Conservation (phyloP, 2,888 invertebrate genomes). For the Diachrysia chrysitis region DNA sequence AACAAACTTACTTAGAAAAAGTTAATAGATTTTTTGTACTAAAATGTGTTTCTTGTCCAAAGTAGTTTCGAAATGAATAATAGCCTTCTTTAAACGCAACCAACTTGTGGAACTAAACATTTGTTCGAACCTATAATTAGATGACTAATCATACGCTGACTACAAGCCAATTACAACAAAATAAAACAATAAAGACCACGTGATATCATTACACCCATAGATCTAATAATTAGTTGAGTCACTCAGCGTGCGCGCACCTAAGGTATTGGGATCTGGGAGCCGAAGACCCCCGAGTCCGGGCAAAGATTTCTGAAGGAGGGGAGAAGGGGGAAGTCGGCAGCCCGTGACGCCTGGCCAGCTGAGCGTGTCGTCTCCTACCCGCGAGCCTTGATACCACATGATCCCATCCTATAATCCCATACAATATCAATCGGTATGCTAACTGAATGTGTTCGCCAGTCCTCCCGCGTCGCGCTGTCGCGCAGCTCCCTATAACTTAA, state of each 20-base stretch:
- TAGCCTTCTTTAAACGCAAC: constrained; percentile 34
- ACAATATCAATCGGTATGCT: constrained; percentile 62
- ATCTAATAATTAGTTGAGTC: constrained; percentile 76
- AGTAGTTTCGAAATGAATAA: constrained; percentile 28
- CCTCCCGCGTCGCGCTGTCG: constrained; percentile 15
- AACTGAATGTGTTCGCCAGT: constrained; percentile 33
- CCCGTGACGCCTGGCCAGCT: constrained; percentile 78
- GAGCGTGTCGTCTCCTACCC: constrained; percentile 76
- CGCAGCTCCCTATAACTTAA: constrained; percentile 10
- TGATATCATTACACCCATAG: constrained; percentile 75
- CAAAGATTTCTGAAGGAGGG: constrained; percentile 75
- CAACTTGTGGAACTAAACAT: constrained; percentile 47
- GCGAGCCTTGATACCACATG: constrained; percentile 68
- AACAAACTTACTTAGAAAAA: constrained; percentile 27
- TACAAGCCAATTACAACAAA: constrained; percentile 64
- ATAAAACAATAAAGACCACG: constrained; percentile 65
- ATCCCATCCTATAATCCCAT: constrained; percentile 72
- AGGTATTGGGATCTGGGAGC: constrained; percentile 71
- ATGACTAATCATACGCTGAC: constrained; percentile 58
- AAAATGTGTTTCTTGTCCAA: constrained; percentile 24
- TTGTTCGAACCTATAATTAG: constrained; percentile 48
- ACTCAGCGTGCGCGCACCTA: constrained; percentile 68
- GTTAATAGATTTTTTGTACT: constrained; percentile 44
- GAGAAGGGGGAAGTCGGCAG: constrained; percentile 74
- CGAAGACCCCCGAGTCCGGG: constrained; percentile 67